Evolutionary conservation across 2,888 invertebrate species (phyloP), one percentile per base, ranked within the genome.

Genomic region (Habroteleia sp.): DNA sequence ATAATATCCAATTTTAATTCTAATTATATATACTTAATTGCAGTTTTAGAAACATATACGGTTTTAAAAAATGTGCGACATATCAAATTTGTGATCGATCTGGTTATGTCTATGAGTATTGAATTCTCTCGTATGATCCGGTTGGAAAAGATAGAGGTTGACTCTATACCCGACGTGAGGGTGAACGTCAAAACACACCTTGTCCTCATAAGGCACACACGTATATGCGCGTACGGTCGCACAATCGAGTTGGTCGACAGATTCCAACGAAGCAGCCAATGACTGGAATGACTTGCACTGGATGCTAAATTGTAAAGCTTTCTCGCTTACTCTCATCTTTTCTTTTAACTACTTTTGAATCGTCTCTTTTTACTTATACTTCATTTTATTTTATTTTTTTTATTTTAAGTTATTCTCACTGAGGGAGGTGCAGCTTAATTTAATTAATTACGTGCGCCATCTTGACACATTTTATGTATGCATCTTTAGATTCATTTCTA

Each of bases 261-360:
- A 86, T 84, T 82, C 85, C 86, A 85, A 85, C 79, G 82, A 85
- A 84, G 86, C 84, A 84, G 80, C 85, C 85, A 84, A 86, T 87
- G 86, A 87, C 85, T 85, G 85, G 87, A 85, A 87, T 87, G 87
- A 87, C 87, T 87, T 87, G 87, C 87, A 86, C 82, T 83, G 80
- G 83, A 86, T 84, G 84, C 85, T 85, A 83, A 85, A 85, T 82
- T 81, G 79, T 81, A 78, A 79, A 82, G 84, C 84, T 82, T 76
- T 81, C 80, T 77, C 66, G 58, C 76, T 74, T 66, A 42, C 74
- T 69, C 66, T 62, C 68, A 58, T 66, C 69, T 41, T 63, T 52
- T 41, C 69, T 48, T 69, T 63, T 27, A 63, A 69, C 39, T 56
- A 29, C 41, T 52, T 48, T 13, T 10, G 33, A 52, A 27, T 31